Evolutionary conservation across 2,888 invertebrate genomes (phyloP), one percentile per base, ranked within the genome.

Genomic region (Stegana nigrithorax): DNA sequence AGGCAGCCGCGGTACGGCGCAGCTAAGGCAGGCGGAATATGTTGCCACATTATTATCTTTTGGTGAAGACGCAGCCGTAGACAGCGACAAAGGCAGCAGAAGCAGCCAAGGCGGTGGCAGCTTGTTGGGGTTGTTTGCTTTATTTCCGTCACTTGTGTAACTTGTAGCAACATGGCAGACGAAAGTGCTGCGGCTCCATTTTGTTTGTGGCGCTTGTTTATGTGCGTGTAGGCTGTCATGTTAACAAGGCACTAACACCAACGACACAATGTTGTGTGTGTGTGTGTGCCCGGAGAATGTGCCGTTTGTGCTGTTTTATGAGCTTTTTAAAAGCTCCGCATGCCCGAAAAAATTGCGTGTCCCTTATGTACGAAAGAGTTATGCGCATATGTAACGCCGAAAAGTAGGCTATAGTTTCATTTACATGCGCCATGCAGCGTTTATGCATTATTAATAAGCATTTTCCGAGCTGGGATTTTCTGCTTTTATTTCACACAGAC

Each of bases 151-250:
- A n/a, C n/a, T n/a, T n/a, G n/a, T 36, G 10, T 36, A 2, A n/a
- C n/a, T 36, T 36, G n/a, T 36, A n/a, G 23, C 8, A 47, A 47
- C 47, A 47, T 47, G 47, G 53, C 53, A 55, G 53, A 29, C 53
- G 36, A 23, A 32, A 21, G 12, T 32, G 27, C 19, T 17, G 25
- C 7, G 36, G 39, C 17, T 32, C 14, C 50, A 36, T 29, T 32
- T 59, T 39, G 26, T 26, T 27, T 59, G 45, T 64, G 62, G 66
- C 67, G 66, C 57, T 67, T 72, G 78, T 73, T 73, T 78, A 77
- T 77, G 59, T 79, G 77, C 75, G 69, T 80, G 80, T 77, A 75
- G 78, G 78, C 76, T 79, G 77, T 77, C 77, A 77, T 77, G 77
- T 77, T 75, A 79, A 77, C 76, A 77, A 75, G 75, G 68, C 71